phyloP scores from a whole-genome alignment of 2,113 vertebrate genomes.

The Poeciliopsis prolifica region DNA sequence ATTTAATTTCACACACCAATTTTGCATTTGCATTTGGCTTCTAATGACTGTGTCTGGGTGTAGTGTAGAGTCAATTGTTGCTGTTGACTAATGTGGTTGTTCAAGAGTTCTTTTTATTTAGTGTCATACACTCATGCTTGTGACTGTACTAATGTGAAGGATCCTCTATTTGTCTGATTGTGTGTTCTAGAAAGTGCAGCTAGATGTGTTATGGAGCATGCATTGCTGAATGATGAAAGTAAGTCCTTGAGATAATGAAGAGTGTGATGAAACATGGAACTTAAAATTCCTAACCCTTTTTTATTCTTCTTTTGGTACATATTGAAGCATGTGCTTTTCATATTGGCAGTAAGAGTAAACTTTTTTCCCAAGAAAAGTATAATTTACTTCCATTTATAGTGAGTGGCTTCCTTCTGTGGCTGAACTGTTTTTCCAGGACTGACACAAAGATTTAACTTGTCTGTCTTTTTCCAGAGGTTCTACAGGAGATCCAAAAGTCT shows the following conservation, averaged over 20 bases:
- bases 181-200: slow-evolving; percentile 80
- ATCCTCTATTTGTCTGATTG: slow-evolving; percentile 45
- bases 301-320: slow-evolving; percentile 2
- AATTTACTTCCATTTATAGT: neutral
- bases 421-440: neutral
- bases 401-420: neutral
- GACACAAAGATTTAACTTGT: neutral
- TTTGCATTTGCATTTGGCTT: slow-evolving; percentile 42
- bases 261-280: slow-evolving; percentile 1
- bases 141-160: slow-evolving; percentile 42
- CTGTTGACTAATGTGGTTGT: neutral
- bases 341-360: neutral
- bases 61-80: slow-evolving; percentile 38
- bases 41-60: neutral
- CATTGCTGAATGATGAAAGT: slow-evolving; percentile 96
- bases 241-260: slow-evolving; percentile 74
- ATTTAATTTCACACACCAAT: slow-evolving; percentile 17
- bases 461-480: slow-evolving; percentile 82
- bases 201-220: slow-evolving; percentile 91
- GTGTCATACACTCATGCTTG: slow-evolving; percentile 21
- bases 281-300: slow-evolving; percentile 5
- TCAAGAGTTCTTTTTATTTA: neutral
- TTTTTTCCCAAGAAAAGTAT: neutral
- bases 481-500: slow-evolving; percentile 96
- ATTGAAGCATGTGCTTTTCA: slow-evolving; percentile 9